These are phyloP conservation scores for Passer domesticus DNA, from an alignment of 2,113 vertebrate species.

Conservation along the genomic window DNA sequence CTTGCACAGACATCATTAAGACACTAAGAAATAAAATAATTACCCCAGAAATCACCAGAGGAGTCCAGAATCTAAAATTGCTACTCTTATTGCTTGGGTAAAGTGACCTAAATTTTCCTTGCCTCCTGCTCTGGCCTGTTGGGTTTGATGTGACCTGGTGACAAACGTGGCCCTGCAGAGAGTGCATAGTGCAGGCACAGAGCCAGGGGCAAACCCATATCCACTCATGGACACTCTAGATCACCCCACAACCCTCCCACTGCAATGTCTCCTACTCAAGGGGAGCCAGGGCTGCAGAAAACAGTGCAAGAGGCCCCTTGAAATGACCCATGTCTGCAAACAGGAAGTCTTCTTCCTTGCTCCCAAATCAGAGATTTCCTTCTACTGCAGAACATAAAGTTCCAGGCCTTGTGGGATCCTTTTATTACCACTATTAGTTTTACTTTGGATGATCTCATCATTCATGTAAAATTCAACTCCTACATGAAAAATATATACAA, in stretches of 20 bases:
- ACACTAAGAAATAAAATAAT: neutral
- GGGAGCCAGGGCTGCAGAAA: neutral
- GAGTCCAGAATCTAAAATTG: neutral
- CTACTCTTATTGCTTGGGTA: neutral
- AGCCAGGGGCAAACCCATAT: neutral
- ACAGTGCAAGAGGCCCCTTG: neutral
- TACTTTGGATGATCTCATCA: slow-evolving; percentile 38
- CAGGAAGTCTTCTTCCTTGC: neutral
- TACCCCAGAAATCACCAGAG: neutral
- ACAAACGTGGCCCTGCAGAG: accelerated
- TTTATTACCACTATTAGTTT: slow-evolving; percentile 14
- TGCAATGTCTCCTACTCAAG: neutral
- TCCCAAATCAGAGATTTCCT: neutral
- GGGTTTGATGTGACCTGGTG: accelerated
- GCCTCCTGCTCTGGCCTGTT: neutral
- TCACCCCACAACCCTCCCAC: neutral
- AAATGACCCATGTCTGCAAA: neutral
- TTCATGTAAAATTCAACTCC: slow-evolving; percentile 20
- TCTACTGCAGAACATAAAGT: neutral
- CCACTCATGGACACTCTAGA: neutral
- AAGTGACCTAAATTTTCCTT: neutral
- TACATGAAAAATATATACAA: neutral
- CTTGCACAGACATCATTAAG: neutral
- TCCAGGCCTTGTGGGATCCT: neutral
- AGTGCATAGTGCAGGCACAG: neutral